A percentile compares a stretch with the other conserved stretches of the same genome.
Evolutionary conservation across 2,797 vertebrate genomes (phyloP).

Genomic region (Nasua narica): DNA sequence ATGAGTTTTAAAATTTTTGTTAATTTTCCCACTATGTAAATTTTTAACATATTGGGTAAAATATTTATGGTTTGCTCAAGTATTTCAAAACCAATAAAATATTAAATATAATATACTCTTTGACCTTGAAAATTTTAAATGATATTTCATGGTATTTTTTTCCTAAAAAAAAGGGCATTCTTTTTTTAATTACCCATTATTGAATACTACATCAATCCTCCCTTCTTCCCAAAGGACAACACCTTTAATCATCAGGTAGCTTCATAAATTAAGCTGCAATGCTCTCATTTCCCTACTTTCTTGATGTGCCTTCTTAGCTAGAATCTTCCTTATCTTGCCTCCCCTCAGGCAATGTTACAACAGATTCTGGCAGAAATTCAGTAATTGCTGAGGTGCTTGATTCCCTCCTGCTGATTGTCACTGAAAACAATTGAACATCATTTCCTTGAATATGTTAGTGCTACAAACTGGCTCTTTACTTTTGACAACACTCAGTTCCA

Average conservation of each 20-base stretch:
- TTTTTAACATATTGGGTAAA: not conserved
- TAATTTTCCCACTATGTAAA: not conserved
- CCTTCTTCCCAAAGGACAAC: not conserved
- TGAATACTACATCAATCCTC: not conserved
- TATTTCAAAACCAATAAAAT: not conserved
- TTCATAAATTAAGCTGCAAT: not conserved
- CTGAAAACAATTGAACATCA: constrained; percentile 69
- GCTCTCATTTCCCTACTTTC: constrained; percentile 39
- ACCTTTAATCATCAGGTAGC: constrained; percentile 32
- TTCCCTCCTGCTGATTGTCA: constrained; percentile 53
- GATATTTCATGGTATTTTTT: not conserved
- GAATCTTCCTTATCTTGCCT: constrained; percentile 29
- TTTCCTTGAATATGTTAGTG: constrained; percentile 60
- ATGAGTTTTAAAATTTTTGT: not conserved
- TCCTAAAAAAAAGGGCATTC: not conserved
- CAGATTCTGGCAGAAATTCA: constrained; percentile 47
- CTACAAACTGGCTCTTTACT: constrained; percentile 55
- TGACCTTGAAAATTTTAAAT: not conserved
- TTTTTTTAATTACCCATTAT: not conserved
- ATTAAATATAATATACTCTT: not conserved
- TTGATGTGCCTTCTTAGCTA: constrained; percentile 47
- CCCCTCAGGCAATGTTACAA: constrained; percentile 60
- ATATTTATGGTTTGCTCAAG: not conserved
- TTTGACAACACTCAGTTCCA: constrained; percentile 65
- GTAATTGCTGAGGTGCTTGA: constrained; percentile 62